phyloP scores from a whole-genome alignment of 2,797 vertebrate genomes.

The Molossus molossus region DNA sequence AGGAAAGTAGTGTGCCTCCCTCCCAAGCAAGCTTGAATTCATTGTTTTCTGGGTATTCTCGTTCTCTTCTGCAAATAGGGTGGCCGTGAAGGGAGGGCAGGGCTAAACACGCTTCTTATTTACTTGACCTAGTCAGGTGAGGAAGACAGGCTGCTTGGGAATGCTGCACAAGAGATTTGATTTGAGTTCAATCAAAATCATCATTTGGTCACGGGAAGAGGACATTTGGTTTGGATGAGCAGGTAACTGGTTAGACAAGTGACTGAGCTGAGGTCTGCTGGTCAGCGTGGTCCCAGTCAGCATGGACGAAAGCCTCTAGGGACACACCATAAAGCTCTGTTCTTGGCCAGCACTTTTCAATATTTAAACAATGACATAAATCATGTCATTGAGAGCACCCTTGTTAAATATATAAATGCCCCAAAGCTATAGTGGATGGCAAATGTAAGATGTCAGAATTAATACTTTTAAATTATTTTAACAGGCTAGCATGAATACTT shows the following conservation, averaged over 20 bases:
- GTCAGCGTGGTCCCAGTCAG: neutral
- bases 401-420: neutral
- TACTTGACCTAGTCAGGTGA: neutral
- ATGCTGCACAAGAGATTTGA: neutral
- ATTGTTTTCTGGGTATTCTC: neutral
- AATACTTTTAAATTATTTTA: constrained; percentile 19
- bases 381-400: neutral
- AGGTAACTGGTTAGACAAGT: neutral
- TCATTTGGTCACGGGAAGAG: constrained; percentile 27
- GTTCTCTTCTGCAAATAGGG: neutral
- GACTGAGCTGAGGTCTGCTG: neutral
- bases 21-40: neutral
- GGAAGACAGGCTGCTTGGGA: neutral
- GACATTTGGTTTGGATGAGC: neutral
- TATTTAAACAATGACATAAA: constrained; percentile 7
- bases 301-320: neutral
- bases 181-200: constrained; percentile 34
- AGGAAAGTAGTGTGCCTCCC: neutral
- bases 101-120: neutral
- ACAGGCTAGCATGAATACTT: constrained; percentile 43
- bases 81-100: neutral
- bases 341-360: neutral
- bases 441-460: constrained; percentile 47
- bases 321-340: neutral
- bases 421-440: neutral